Base-by-base conservation (phyloP, 2,113 vertebrate genomes). In the Asarcornis scutulata region DNA sequence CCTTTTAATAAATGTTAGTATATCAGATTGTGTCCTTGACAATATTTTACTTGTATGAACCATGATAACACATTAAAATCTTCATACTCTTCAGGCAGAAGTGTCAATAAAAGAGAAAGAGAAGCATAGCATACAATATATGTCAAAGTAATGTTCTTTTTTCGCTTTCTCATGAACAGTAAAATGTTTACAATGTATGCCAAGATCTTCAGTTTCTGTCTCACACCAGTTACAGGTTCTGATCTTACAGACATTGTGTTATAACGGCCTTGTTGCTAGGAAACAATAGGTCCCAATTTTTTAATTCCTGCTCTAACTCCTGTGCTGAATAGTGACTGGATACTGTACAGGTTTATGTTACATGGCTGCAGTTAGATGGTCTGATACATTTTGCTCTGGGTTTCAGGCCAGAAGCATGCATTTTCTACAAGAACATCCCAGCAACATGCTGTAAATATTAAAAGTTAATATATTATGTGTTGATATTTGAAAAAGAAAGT, bases 331-430 rank as follows among this genome's bases (percentile, higher is more conserved):
- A 98, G 97, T 98, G 97, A 98, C 97, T 98, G 97, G 97, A 97
- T 98, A 97, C 96, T 98, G 98, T 98, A 98, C 97, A 98, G 97
- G 98, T 98, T 98, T 97, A 89, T 98, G 97, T 98, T 98, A 95
- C 93, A 96, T 98, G 97, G 98, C 98, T 98, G 97, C 97, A 97
- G 97, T 98, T 97, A 96, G 96, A 98, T 96, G 97, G 97, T 98
- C 98, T 98, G 98, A 98, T 98, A 98, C 98, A 98, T 98, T 98
- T 98, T 97, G 98, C 98, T 98, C 97, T 98, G 98, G 98, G 95
- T 98, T 98, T 98, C 97, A 98, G 92, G 94, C 97, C 98, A 97
- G 98, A 98, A 98, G 98, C 98, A 98, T 98, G 97, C 97, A 97
- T 98, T 98, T 98, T 98, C 97, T 98, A 98, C 97, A 98, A 97